Evolutionary conservation across 2,888 invertebrate species (phyloP), one percentile per base, ranked within the genome.

Genomic region (Monochamus alternatus): DNA sequence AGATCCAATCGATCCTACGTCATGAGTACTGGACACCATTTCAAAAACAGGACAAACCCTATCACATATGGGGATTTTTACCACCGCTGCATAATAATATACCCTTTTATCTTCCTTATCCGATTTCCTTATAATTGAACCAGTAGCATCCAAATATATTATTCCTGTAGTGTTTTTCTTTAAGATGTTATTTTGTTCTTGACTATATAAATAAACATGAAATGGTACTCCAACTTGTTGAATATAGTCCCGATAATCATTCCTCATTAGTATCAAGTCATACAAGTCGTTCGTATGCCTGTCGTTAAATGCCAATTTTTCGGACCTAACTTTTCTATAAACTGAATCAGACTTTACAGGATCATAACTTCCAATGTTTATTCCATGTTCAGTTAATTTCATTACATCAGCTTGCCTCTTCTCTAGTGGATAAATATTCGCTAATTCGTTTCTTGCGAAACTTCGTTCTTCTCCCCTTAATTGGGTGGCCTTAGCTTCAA

Each of bases 71-170:
- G 66, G 12, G 9, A 52, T 2, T n/a, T 66, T 52, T 3, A 52
- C 14, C 14, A 66, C 52, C 4, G 52, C 66, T 32, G 32, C 22
- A 52, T 66, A 66, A 52, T 66, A 66, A 32, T 66, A 66, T 1
- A 66, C 14, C 5, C 7, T 52, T 8, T 66, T 66, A 5, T 8
- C 3, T 3, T 30, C 32, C 3, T 10, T 9, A 12, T 5, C 10
- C 3, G 65, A 52, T 52, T 52, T 51, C 14, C 65, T 44, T 10
- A 66, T 7, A 10, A 66, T 8, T 3, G 51, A n/a, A 3, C 52
- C 65, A 3, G 65, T 66, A 7, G 65, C 51, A 52, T 66, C 65
- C 14, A 66, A 31, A 32, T 66, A 32, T 32, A 66, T 12, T n/a
- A 10, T 66, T 10, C 10, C 9, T 5, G 10, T 66, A 32, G 1